Evolutionary conservation across 2,113 vertebrate species (phyloP), one percentile per base, ranked within the genome.

Genomic region (Pampusana beccarii): DNA sequence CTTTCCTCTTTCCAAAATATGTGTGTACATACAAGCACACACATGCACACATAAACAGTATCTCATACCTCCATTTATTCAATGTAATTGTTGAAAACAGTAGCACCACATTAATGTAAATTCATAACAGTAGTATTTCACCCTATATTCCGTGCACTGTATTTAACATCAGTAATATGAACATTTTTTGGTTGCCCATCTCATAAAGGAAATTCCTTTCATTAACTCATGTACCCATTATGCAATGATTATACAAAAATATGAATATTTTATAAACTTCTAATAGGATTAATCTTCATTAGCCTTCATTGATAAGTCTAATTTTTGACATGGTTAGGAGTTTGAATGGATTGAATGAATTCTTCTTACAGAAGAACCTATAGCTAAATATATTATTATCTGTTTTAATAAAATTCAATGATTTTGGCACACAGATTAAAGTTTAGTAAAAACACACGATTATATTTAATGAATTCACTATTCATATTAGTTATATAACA

Each of bases 401-500:
- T 46, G 34, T 78, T 96, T 93, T 92, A 78, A 96, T 56, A 94
- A 93, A 96, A 46, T 13, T 54, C 31, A n/a, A 80, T 60, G 1
- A 72, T 83, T 86, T 87, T 92, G 82, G 33, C 66, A 84, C 4
- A 31, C 38, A 92, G 72, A 93, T 87, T 95, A 92, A 92, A 54
- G 12, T 91, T 87, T 78, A 80, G 29, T 25, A 46, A 73, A 60
- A 73, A 89, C 91, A 4, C 24, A 21, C 23, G 72, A 58, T 73
- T 2, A 56, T 19, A 42, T 18, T 94, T 94, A 69, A 81, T 54
- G 6, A 91, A 70, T 87, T 54, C 33, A 38, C 4, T 95, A 53
- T 86, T 90, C 71, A 72, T 81, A 75, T 70, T 95, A 90, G 95
- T 95, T 95, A 72, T 24, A 69, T 79, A 90, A 54, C 28, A 79